phyloP scores from a whole-genome alignment of 2,113 vertebrate genomes.

The Lethenteron camtschaticum region DNA sequence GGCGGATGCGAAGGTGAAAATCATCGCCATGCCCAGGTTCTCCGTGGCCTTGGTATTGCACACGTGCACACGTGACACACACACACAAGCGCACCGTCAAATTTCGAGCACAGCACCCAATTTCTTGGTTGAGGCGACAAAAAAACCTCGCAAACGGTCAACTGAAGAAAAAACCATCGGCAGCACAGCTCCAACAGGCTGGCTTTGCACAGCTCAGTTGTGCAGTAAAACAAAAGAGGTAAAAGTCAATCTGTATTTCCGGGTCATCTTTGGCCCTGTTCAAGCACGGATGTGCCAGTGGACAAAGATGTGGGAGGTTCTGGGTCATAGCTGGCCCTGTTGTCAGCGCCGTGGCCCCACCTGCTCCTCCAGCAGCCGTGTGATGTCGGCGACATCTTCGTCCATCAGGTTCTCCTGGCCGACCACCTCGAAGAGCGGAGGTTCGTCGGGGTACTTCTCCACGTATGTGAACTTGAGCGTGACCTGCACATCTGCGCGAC shows the following conservation, averaged over 20 bases:
- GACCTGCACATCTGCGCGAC: conserved; percentile 47
- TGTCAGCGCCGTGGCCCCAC: conserved; percentile 20
- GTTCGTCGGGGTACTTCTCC: conserved; percentile 75
- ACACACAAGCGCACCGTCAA: not conserved
- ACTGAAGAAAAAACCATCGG: conserved; percentile 10
- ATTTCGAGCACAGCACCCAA: too few species aligned
- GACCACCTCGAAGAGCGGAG: conserved; percentile 61
- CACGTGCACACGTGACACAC: not conserved
- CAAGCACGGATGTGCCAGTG: too few species aligned
- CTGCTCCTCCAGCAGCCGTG: conserved; percentile 57
- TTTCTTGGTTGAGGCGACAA: too few species aligned
- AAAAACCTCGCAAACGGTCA: too few species aligned
- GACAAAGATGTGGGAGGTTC: too few species aligned
- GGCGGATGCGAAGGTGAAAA: conserved; percentile 79
- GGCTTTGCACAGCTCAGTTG: too few species aligned
- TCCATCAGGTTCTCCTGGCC: conserved; percentile 78
- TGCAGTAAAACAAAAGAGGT: too few species aligned
- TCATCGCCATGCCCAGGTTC: conserved; percentile 96
- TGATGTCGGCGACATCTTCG: conserved; percentile 35
- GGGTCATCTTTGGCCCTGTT: too few species aligned
- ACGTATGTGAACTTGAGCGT: conserved; percentile 83
- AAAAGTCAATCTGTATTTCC: too few species aligned
- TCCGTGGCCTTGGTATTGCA: conserved; percentile 42
- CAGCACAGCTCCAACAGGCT: too few species aligned
- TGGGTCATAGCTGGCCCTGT: too few species aligned